These are phyloP conservation scores for Hydrochoerus hydrochaeris DNA, from an alignment of 2,113 vertebrate genomes.

Conservation along the genomic window DNA sequence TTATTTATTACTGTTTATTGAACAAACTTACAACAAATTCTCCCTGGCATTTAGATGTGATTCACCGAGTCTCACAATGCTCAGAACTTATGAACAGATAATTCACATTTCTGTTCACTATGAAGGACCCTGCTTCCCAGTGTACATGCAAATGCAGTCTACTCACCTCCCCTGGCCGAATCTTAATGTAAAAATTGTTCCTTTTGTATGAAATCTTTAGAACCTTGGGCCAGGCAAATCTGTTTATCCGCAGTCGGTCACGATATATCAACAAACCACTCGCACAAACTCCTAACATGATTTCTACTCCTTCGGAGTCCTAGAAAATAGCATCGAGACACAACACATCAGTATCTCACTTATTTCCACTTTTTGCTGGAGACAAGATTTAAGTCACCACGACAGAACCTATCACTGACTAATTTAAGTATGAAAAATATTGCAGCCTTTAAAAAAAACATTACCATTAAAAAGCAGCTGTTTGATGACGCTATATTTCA, in stretches of 20 bases:
- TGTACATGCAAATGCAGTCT: background rate
- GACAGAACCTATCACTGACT: background rate
- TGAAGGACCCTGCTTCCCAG: background rate
- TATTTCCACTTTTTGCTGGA: background rate
- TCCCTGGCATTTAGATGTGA: background rate
- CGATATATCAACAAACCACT: conserved; percentile 97
- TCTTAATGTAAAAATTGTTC: conserved; percentile 99
- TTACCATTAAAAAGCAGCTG: background rate
- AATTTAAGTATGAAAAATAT: conserved; percentile 47
- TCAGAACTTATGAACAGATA: background rate
- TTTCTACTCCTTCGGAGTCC: conserved; percentile 99
- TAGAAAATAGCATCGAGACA: conserved; percentile 80
- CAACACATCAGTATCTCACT: background rate
- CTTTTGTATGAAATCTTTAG: conserved; percentile 99
- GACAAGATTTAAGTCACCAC: background rate
- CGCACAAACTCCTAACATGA: conserved; percentile 98
- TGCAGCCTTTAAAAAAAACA: background rate
- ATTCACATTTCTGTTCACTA: background rate
- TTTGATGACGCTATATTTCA: background rate
- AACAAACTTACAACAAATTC: background rate
- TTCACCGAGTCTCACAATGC: background rate
- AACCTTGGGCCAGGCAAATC: conserved; percentile 99
- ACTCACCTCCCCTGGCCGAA: conserved; percentile 96
- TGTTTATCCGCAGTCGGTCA: conserved; percentile 96
- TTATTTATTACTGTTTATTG: background rate